Percentiles rank a stretch among this genome's conserved stretches.
phyloP scores from a whole-genome alignment of 2,113 vertebrate genomes.

The Python bivittatus region DNA sequence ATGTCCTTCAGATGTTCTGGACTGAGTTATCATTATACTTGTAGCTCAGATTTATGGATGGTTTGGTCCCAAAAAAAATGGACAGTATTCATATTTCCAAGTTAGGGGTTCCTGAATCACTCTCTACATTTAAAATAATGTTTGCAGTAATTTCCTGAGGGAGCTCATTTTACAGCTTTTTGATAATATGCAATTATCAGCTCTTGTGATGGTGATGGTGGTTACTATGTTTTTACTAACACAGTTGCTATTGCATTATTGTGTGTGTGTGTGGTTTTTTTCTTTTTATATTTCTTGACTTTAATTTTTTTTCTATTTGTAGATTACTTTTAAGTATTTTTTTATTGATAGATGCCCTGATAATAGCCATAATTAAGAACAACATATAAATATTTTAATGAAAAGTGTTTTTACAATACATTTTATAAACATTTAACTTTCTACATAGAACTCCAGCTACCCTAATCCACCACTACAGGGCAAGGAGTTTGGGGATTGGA shows the following conservation, averaged over 20 bases:
- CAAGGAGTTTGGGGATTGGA: neutral
- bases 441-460: neutral
- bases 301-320: neutral
- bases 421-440: neutral
- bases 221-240: too few relatives aligned
- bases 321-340: neutral
- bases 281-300: neutral
- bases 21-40: too few relatives aligned
- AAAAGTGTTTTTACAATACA: neutral
- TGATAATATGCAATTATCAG: neutral
- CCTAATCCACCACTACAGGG: neutral
- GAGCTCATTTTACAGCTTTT: neutral
- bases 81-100: too few relatives aligned
- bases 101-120: too few relatives aligned
- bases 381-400: neutral
- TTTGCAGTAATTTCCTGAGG: neutral
- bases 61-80: too few relatives aligned
- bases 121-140: neutral
- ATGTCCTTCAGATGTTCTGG: neutral
- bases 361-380: neutral
- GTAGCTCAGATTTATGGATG: too few relatives aligned
- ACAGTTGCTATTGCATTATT: too few relatives aligned
- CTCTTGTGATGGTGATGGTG: too few relatives aligned
- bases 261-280: neutral
- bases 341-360: neutral